A percentile compares a stretch with the other conserved stretches of the same genome.
These are phyloP conservation scores for Grammomys dolichurus DNA, from an alignment of 2,113 vertebrate genomes.

Conservation along the genomic window DNA sequence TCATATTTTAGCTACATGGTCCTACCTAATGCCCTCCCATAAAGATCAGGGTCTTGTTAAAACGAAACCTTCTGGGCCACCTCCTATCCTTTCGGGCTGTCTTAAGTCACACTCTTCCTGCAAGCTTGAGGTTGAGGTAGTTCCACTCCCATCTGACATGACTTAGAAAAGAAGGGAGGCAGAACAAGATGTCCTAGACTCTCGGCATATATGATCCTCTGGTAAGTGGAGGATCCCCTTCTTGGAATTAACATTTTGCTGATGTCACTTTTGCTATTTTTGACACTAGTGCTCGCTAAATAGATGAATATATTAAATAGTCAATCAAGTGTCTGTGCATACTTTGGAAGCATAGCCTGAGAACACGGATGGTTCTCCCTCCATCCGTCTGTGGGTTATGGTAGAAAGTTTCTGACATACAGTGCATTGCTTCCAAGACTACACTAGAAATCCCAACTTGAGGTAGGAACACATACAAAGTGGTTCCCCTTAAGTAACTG, in stretches of 20 bases:
- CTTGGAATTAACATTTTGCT: background rate
- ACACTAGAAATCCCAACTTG: background rate
- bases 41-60: background rate
- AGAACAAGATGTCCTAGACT: background rate
- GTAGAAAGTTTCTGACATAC: background rate
- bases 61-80: background rate
- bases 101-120: background rate
- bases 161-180: background rate
- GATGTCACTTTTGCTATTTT: slow-evolving; percentile 29
- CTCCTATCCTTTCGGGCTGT: background rate
- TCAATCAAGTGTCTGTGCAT: background rate
- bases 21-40: background rate
- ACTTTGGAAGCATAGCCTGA: slow-evolving; percentile 39
- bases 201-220: background rate
- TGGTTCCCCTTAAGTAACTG: background rate
- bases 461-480: background rate
- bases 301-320: background rate
- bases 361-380: background rate
- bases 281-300: background rate
- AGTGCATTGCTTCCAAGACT: background rate
- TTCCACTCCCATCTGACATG: background rate
- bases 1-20: background rate
- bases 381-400: background rate
- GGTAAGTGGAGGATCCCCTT: background rate
- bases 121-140: background rate